Evolutionary conservation across 2,113 vertebrate species (phyloP).

Genomic region (Pteronura brasiliensis): DNA sequence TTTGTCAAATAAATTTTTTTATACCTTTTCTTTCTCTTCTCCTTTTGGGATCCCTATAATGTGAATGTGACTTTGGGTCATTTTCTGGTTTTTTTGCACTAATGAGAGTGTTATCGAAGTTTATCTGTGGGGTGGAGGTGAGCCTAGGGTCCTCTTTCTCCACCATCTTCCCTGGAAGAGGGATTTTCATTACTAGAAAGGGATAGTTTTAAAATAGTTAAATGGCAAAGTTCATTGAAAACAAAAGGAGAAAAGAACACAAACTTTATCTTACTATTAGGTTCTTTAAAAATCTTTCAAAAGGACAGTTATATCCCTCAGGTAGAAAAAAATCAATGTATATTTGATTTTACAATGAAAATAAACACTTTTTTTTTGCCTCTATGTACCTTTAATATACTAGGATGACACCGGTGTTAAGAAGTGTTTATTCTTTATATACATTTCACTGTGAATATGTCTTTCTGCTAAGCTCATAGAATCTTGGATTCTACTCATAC

Average conservation of each 20-base stretch:
- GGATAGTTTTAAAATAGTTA: neutral
- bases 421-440: neutral
- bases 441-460: neutral
- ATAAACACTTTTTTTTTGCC: neutral
- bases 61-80: neutral
- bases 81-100: neutral
- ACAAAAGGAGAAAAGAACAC: neutral
- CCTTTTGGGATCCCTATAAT: neutral
- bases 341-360: neutral
- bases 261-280: neutral
- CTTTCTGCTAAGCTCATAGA: neutral
- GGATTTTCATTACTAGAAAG: neutral
- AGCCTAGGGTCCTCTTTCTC: neutral
- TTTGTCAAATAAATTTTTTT: neutral
- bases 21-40: neutral
- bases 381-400: neutral
- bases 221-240: neutral
- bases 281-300: constrained; percentile 19
- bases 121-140: neutral
- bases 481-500: neutral
- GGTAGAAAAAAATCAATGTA: neutral
- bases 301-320: neutral
- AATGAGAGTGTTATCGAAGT: neutral
- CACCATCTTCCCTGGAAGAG: neutral
- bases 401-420: neutral